A percentile compares a stretch with the other conserved stretches of the same genome.
These are phyloP conservation scores for Emydura subglobosa DNA, from an alignment of 2,113 vertebrate genomes.

Conservation along the genomic window DNA sequence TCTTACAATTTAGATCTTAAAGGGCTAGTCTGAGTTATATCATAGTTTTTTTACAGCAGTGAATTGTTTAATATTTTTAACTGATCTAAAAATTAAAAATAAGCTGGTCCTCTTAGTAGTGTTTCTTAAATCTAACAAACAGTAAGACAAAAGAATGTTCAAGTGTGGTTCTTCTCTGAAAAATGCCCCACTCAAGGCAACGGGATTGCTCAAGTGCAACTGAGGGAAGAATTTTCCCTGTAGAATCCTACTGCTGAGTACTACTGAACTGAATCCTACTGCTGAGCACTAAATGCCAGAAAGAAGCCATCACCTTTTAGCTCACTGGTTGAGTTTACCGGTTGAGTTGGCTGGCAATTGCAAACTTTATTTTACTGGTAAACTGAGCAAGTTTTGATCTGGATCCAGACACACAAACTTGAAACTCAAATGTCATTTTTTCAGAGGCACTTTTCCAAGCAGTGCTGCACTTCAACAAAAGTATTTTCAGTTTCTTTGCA, in stretches of 20 bases:
- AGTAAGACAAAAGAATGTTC: not conserved
- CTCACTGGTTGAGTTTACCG: not conserved
- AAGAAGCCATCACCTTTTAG: not conserved
- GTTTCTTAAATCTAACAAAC: not conserved
- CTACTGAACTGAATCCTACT: not conserved
- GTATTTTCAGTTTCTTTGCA: not conserved
- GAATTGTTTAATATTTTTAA: not conserved
- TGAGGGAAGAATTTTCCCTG: not conserved
- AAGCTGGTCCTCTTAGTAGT: not conserved
- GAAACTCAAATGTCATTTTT: not conserved
- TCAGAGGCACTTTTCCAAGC: not conserved
- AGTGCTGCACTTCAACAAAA: not conserved
- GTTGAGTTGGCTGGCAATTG: not conserved
- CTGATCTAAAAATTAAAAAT: not conserved
- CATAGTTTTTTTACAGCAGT: not conserved
- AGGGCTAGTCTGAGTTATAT: not conserved
- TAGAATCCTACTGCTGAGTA: not conserved
- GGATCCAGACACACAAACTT: not conserved
- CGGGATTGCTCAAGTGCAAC: not conserved
- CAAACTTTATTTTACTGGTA: not conserved
- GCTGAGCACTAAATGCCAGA: not conserved
- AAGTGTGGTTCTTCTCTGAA: not conserved
- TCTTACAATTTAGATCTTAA: not conserved
- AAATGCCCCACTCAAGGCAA: not conserved
- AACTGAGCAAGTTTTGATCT: not conserved